Base-by-base conservation (phyloP, 2,888 invertebrate genomes). In the Drepanosiphum platanoidis region DNA sequence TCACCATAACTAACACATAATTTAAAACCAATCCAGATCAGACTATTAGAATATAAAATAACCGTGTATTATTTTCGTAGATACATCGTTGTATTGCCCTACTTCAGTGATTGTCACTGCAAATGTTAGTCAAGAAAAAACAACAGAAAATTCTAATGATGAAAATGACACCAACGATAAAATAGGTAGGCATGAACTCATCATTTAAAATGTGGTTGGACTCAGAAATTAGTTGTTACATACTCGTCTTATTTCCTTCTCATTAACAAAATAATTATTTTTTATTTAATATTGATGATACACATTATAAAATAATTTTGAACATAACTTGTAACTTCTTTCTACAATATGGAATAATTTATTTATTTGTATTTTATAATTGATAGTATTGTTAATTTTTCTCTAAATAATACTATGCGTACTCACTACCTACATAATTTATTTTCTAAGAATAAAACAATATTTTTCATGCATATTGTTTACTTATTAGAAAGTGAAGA, bases 401-500 rank as follows among this genome's bases (percentile, higher is more conserved):
- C 18, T 52, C 3, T 52, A 18, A n/a, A n/a, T n/a, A n/a, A 52
- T 52, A 52, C 18, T 18, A 52, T 52, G 18, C 3, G 18, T 5
- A 52, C 18, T 22, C 22, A 52, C 18, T 22, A 18, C 22, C 5
- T 18, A 22, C 46, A 52, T 52, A n/a, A n/a, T n/a, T 3, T 1
- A 22, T 22, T 46, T 18, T 46, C 3, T 46, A n/a, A n/a, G n/a
- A n/a, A n/a, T n/a, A 46, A 15, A 46, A 3, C 1, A 46, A n/a
- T 61, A 58, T n/a, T 61, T 27, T n/a, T 61, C 13, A 66, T 66
- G 11, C n/a, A 32, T 42, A 15, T 46, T n/a, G 1, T 46, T 52
- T n/a, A n/a, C 11, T 75, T 84, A 58, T 77, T 70, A 84, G 77
- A 84, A 68, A 39, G 9, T 9, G 91, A 91, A 68, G 88, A 88